Evolutionary conservation across 2,797 vertebrate genomes (phyloP), one percentile per base, ranked within the genome.

Genomic region (Argyrosomus regius): DNA sequence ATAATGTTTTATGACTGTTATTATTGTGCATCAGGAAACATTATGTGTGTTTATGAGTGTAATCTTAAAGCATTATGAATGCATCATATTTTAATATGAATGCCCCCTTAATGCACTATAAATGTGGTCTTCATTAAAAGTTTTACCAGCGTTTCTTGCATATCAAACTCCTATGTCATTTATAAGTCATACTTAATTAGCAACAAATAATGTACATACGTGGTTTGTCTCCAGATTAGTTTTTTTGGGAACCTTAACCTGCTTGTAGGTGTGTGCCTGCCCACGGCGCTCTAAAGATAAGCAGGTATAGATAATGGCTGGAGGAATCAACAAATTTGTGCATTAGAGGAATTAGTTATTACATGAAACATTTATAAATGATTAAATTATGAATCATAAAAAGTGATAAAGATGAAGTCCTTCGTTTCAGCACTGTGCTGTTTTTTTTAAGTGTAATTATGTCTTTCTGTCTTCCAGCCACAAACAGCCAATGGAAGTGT

Each of bases 401-500:
- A 45, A 41, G 10, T n/a, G 58, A 18, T 43, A 56, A 45, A n/a
- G 12, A 16, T 3, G 0, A 7, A 16, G 18, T 54, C 28, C 22
- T 54, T 14, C n/a, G 10, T 50, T 6, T 13, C 2, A n/a, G 17
- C 6, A 5, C 24, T n/a, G 18, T 13, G 52, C 39, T 28, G 16
- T 56, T 39, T 69, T 56, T 45, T 6, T 49, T 41, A 14, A 24
- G 14, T 52, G 24, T 58, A 49, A 62, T 64, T 48, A 31, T 20
- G 41, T 46, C 1, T 39, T 20, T 77, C 31, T 39, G 59, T 71
- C 70, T 53, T 61, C 45, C 63, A 17, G 52, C 9, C 14, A 26
- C 50, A 57, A 74, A 54, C 46, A 73, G 53, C 26, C 26, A 14
- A 1, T 31, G 9, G 8, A 56, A 26, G 14, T n/a, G 16, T 72